Percentiles rank a stretch among this genome's conserved stretches.
Evolutionary conservation across 2,888 invertebrate genomes (phyloP).

Genomic region (Exocentrus adspersus): DNA sequence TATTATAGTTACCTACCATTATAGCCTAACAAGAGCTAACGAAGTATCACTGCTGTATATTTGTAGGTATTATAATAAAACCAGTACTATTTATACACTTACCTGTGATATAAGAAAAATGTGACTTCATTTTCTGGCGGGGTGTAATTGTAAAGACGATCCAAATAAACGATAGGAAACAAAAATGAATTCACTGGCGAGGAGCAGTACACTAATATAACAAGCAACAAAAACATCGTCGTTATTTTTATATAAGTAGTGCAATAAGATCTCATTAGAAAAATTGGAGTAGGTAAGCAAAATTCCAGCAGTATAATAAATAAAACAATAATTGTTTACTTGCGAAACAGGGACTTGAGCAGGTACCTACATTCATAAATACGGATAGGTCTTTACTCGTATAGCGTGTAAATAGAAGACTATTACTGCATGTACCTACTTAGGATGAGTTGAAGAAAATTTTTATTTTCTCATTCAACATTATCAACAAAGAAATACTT

Average conservation of each 20-base stretch:
- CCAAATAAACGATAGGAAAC: constrained; percentile 40
- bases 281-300: background rate
- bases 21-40: no score
- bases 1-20: background rate
- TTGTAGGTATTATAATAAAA: no score
- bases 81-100: constrained; percentile 35
- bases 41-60: no score
- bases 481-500: no score
- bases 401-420: no score
- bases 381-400: no score
- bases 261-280: background rate
- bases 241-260: background rate
- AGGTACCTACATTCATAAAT: no score
- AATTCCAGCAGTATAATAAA: background rate
- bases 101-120: constrained; percentile 55
- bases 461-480: no score
- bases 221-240: constrained; percentile 28
- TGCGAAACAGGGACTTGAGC: background rate
- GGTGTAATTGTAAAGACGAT: constrained; percentile 42
- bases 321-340: background rate
- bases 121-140: constrained; percentile 52
- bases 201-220: constrained; percentile 28
- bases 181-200: constrained; percentile 35
- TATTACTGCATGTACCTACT: no score
- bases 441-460: no score